Evolutionary conservation across 2,888 invertebrate genomes (phyloP).

Genomic region (Choreutis nemorana): DNA sequence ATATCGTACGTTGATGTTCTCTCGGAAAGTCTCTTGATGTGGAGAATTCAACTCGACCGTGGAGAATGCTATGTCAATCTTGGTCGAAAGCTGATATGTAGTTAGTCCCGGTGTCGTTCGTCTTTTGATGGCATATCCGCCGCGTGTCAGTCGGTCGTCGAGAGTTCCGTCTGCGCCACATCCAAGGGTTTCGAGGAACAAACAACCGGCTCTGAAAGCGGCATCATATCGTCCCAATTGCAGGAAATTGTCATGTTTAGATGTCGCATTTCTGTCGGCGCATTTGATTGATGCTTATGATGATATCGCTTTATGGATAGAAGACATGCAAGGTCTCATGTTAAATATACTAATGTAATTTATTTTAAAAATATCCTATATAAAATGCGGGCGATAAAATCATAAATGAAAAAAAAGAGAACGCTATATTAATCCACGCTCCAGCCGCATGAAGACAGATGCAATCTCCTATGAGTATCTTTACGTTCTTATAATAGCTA

Average conservation of each 20-base stretch:
- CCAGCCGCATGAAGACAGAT: conserved; percentile 38
- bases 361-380: too few relatives aligned
- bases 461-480: conserved; percentile 33
- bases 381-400: too few relatives aligned
- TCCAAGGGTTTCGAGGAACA: conserved; percentile 33
- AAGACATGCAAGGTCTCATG: too few relatives aligned
- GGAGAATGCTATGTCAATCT: too few relatives aligned
- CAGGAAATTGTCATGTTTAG: conserved; percentile 5
- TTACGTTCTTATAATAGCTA: conserved; percentile 35
- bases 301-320: too few relatives aligned
- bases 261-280: conserved; percentile 4
- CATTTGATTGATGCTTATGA: too few relatives aligned
- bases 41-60: too few relatives aligned
- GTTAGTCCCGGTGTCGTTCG: too few relatives aligned
- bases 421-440: conserved; percentile 20
- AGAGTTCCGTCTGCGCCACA: conserved; percentile 44
- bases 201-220: conserved; percentile 12
- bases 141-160: conserved; percentile 48
- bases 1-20: too few relatives aligned
- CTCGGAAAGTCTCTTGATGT: too few relatives aligned
- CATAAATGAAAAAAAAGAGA: not conserved
- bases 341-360: too few relatives aligned
- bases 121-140: conserved; percentile 11
- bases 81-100: too few relatives aligned
- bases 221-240: conserved; percentile 4